These are phyloP conservation scores for Bambusicola thoracicus DNA, from an alignment of 2,113 vertebrate genomes.

Conservation along the genomic window DNA sequence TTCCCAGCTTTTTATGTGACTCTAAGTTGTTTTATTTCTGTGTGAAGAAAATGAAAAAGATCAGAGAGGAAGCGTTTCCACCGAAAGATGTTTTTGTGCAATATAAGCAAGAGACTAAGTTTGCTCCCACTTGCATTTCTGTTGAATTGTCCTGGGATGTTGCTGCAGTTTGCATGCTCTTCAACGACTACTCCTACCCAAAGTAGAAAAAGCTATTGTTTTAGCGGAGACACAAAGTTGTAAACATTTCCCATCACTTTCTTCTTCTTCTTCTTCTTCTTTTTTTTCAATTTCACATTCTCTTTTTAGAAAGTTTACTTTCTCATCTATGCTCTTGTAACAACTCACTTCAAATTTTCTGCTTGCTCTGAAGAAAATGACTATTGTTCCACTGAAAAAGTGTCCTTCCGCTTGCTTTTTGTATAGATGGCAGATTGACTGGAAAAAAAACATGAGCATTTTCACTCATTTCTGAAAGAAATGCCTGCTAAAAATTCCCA, in stretches of 20 bases:
- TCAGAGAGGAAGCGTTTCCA: slow-evolving; percentile 7
- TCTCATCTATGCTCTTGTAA: background rate
- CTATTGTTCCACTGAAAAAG: background rate
- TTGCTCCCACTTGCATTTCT: slow-evolving; percentile 34
- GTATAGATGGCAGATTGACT: background rate
- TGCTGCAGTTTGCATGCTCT: slow-evolving; percentile 2
- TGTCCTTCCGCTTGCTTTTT: background rate
- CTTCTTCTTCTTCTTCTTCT: no score
- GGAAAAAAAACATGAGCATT: slow-evolving; percentile 32
- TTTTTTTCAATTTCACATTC: background rate
- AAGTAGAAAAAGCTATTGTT: background rate
- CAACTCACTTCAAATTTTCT: background rate
- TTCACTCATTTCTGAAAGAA: slow-evolving; percentile 37
- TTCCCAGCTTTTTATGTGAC: slow-evolving; percentile 57
- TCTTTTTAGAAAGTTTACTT: background rate
- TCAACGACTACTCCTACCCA: background rate
- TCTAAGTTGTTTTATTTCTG: slow-evolving; percentile 41
- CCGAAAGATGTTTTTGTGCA: slow-evolving; percentile 11
- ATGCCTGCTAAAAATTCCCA: slow-evolving; percentile 55
- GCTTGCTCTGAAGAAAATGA: background rate
- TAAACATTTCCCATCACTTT: background rate
- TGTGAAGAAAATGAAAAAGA: background rate
- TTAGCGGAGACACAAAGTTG: background rate
- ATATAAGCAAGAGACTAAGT: background rate
- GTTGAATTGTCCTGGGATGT: background rate